These are phyloP conservation scores for Semaprochilodus insignis DNA, from an alignment of 2,797 vertebrate genomes.

Conservation along the genomic window DNA sequence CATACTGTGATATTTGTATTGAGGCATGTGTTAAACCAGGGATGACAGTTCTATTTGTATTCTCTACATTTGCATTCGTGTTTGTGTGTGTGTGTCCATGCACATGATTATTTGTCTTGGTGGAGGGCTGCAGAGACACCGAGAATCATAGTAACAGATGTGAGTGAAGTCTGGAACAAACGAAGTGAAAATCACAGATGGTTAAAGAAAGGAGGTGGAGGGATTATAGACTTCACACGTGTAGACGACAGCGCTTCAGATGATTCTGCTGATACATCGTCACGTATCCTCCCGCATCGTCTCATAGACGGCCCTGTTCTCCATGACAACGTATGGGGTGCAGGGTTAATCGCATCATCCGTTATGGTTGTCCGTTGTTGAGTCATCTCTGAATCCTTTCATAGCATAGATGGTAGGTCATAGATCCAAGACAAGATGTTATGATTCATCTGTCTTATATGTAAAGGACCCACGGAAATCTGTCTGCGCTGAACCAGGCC, in stretches of 20 bases:
- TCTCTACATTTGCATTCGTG: background rate
- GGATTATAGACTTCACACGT: conserved; percentile 18
- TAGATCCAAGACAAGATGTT: conserved; percentile 35
- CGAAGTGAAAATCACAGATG: conserved; percentile 82
- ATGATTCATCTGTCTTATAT: conserved; percentile 23
- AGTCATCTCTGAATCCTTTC: conserved; percentile 23
- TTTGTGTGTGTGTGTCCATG: background rate
- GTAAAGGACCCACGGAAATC: background rate
- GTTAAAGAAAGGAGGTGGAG: conserved; percentile 68
- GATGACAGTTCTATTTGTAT: background rate
- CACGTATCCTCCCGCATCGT: conserved; percentile 21
- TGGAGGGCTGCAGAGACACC: conserved; percentile 28
- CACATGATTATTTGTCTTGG: conserved; percentile 30
- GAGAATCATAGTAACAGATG: conserved; percentile 75
- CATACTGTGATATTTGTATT: background rate
- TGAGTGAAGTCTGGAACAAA: conserved; percentile 81
- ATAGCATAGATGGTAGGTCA: background rate
- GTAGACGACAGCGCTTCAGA: conserved; percentile 7
- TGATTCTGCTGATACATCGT: conserved; percentile 35
- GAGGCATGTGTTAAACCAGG: background rate
- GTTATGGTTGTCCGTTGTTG: conserved; percentile 20
- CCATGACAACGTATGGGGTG: conserved; percentile 19
- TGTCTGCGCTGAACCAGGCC: background rate
- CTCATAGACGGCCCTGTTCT: conserved; percentile 29
- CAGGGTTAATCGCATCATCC: conserved; percentile 40